phyloP scores from a whole-genome alignment of 2,888 invertebrate species.

The Drosophila putrida region DNA sequence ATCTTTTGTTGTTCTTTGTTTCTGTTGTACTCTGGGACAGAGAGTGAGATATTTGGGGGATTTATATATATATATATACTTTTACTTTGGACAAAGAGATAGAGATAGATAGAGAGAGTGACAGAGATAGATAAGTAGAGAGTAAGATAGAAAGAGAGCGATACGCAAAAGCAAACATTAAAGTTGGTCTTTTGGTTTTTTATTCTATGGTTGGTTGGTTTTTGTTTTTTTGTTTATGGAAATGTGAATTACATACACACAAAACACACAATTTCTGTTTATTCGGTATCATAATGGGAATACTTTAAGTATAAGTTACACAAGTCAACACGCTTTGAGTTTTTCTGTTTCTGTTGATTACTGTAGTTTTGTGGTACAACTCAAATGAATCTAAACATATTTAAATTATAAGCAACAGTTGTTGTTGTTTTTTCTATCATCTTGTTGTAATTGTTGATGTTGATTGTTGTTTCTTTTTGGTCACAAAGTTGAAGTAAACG shows the following conservation, averaged over 20 bases:
- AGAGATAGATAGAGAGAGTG: slow-evolving; percentile 18
- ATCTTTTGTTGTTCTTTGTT: slow-evolving; percentile 47
- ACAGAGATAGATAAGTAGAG: slow-evolving; percentile 15
- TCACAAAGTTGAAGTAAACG: slow-evolving; percentile 31
- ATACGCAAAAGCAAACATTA: slow-evolving; percentile 43
- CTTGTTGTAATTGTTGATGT: slow-evolving; percentile 25
- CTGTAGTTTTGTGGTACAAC: slow-evolving; percentile 45
- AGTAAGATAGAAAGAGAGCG: slow-evolving; percentile 23
- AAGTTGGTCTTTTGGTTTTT: slow-evolving; percentile 28
- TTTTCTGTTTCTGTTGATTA: slow-evolving; percentile 33
- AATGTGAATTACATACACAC: slow-evolving; percentile 71
- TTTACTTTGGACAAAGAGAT: slow-evolving; percentile 24
- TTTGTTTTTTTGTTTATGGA: slow-evolving; percentile 27
- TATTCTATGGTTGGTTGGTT: slow-evolving; percentile 3
- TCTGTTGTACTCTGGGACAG: slow-evolving; percentile 47
- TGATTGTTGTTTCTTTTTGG: slow-evolving; percentile 28
- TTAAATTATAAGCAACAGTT: slow-evolving; percentile 47
- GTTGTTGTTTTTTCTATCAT: slow-evolving; percentile 26
- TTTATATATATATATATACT: slow-evolving; percentile 22
- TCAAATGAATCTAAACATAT: slow-evolving; percentile 44
- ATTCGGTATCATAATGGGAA: slow-evolving; percentile 23
- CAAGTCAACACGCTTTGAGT: slow-evolving; percentile 63
- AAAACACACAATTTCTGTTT: slow-evolving; percentile 63
- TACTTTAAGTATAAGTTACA: slow-evolving; percentile 32
- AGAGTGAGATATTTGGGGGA: slow-evolving; percentile 13